A percentile compares a stretch with the other conserved stretches of the same genome.
phyloP scores from a whole-genome alignment of 2,797 vertebrate species.

The Oreortyx pictus region DNA sequence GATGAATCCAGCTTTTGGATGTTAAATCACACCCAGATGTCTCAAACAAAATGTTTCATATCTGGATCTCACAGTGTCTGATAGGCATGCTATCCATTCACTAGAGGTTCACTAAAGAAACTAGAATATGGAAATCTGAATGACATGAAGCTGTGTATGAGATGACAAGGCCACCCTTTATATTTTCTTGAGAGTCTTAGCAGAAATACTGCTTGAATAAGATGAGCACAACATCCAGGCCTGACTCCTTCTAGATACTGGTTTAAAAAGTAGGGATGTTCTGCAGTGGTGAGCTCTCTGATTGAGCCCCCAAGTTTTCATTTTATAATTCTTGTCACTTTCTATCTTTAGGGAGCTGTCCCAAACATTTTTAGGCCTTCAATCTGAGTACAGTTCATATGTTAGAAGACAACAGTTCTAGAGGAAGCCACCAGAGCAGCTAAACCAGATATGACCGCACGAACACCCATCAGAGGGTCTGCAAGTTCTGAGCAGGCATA shows the following conservation, averaged over 20 bases:
- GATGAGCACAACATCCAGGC: neutral
- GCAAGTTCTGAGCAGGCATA: neutral
- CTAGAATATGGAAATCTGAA: neutral
- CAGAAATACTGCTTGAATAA: neutral
- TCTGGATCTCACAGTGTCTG: neutral
- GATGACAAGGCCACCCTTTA: neutral
- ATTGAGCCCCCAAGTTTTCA: neutral
- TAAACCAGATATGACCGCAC: fast-evolving
- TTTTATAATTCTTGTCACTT: neutral
- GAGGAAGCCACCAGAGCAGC: neutral
- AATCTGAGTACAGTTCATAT: neutral
- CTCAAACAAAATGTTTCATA: neutral
- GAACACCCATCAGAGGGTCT: neutral
- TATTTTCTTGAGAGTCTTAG: neutral
- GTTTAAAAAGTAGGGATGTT: neutral
- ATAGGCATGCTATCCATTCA: neutral
- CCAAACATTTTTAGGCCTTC: neutral
- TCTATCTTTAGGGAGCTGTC: neutral
- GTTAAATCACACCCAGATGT: neutral
- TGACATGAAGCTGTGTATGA: neutral
- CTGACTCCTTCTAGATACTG: neutral
- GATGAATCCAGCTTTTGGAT: neutral
- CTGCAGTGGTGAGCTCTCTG: neutral
- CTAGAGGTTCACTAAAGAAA: neutral
- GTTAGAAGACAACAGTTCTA: neutral